Base-by-base conservation (phyloP, 1,140 invertebrate species). In the Campoletis sonorensis region DNA sequence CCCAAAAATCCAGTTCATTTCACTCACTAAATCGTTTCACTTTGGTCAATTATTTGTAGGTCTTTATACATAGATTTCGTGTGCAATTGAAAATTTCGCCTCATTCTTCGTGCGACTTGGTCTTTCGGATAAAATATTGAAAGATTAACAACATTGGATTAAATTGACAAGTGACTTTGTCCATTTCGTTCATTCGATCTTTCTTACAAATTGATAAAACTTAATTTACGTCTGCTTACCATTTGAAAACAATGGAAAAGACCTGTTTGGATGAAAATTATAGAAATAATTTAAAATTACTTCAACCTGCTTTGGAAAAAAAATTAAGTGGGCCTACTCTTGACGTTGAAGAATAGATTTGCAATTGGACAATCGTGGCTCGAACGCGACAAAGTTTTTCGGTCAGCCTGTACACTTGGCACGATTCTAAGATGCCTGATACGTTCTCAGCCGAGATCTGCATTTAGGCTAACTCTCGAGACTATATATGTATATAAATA, bases 381-480 rank as follows among this genome's bases (percentile, higher is more conserved):
- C 18, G 0, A 58, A 71, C 18, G 30, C 71, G 13, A 26, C 11
- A 49, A n/a, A 73, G 45, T 73, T 73, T 73, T 73, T 51, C 71
- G 71, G 71, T 73, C 40, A 73, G 71, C 71, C 71, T 73, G 71
- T 73, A 73, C 71, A 73, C 71, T 73, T 73, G 71, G 71, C 71
- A 73, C 71, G 71, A 49, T 73, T 73, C 71, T 73, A 26, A 73
- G 71, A 73, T 73, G 37, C 40, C 37, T 27, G 71, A 73, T 73
- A 51, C 71, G 40, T 73, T 73, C 71, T 73, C 45, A 51, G 45
- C n/a, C 40, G 71, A 49, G 71, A 73, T 51, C 71, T 73, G 71
- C 71, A 73, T 73, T 73, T 73, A 73, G 71, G 71, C 71, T 51
- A 73, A 73, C 37, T 51, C 40, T 27, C 71, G 71, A 51, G 37